These are phyloP conservation scores for Lasius platythorax DNA, from an alignment of 2,888 invertebrate species.

Conservation along the genomic window DNA sequence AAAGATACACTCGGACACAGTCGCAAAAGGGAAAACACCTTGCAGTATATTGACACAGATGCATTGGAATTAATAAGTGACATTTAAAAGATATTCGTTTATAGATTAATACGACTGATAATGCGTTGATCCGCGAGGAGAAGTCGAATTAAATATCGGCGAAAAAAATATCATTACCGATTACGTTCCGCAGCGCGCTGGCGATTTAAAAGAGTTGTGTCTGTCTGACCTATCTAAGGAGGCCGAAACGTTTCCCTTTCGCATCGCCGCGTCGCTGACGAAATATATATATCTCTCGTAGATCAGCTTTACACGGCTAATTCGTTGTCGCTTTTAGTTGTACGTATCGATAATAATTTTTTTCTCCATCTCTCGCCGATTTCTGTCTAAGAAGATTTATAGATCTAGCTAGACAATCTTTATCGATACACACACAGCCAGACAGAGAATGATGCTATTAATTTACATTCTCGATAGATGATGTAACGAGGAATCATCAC, in stretches of 20 bases:
- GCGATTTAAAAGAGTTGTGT: conserved; percentile 7
- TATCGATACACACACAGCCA: not conserved
- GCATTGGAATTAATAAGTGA: conserved; percentile 66
- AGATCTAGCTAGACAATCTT: not conserved
- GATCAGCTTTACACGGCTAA: not conserved
- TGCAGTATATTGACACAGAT: conserved; percentile 73
- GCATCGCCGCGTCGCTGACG: not conserved
- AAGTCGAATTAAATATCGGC: conserved; percentile 24
- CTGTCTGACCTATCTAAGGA: not conserved
- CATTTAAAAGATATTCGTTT: conserved; percentile 59
- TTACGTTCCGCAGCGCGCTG: not conserved
- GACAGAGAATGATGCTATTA: not conserved
- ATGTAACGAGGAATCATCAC: not conserved
- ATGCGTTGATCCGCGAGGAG: conserved; percentile 42
- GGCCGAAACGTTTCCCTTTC: not conserved
- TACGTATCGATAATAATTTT: not conserved
- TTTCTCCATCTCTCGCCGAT: not conserved
- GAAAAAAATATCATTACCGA: conserved; percentile 18
- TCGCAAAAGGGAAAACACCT: conserved; percentile 61
- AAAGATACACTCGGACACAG: conserved; percentile 32
- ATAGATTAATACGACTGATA: conserved; percentile 58
- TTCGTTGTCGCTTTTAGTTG: not conserved
- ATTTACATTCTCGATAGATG: not conserved
- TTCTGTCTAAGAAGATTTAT: not conserved
- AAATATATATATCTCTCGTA: not conserved